These are phyloP conservation scores for Rugalucina vietnamica DNA, from an alignment of 2,888 invertebrate species.

Conservation along the genomic window DNA sequence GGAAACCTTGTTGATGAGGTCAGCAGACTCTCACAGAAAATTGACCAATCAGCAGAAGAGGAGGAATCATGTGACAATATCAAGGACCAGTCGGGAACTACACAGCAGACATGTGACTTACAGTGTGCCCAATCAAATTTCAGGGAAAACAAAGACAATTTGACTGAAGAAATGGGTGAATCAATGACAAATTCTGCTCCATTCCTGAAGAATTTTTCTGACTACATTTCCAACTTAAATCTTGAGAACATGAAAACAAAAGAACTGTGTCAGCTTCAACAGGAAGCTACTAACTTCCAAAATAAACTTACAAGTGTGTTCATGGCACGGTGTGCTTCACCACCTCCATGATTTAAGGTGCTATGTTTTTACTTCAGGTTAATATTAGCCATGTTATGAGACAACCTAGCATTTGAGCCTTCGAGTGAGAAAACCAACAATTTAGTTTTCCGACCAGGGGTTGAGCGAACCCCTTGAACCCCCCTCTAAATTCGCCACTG, in stretches of 20 bases:
- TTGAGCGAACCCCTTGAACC: no score
- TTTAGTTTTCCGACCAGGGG: no score
- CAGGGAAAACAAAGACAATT: not conserved
- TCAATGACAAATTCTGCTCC: not conserved
- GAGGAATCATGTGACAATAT: conserved; percentile 3
- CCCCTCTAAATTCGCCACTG: no score
- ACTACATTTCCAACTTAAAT: not conserved
- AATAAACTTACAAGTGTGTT: conserved; percentile 8
- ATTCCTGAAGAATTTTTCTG: not conserved
- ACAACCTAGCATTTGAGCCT: no score
- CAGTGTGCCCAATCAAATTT: conserved; percentile 11
- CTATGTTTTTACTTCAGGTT: no score
- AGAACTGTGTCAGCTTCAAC: conserved; percentile 31
- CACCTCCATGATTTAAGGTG: no score
- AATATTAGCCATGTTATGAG: no score
- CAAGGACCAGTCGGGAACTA: not conserved
- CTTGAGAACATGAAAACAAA: conserved; percentile 10
- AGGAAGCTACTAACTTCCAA: conserved; percentile 12
- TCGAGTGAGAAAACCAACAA: no score
- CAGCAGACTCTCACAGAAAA: conserved; percentile 31
- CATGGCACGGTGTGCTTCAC: conserved; percentile 19
- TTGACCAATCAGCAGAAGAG: conserved; percentile 23
- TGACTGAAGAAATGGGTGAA: conserved; percentile 3
- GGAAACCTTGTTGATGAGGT: conserved; percentile 50
- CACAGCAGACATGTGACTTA: conserved; percentile 17